phyloP scores from a whole-genome alignment of 2,888 invertebrate genomes.

The Arctia plantaginis region DNA sequence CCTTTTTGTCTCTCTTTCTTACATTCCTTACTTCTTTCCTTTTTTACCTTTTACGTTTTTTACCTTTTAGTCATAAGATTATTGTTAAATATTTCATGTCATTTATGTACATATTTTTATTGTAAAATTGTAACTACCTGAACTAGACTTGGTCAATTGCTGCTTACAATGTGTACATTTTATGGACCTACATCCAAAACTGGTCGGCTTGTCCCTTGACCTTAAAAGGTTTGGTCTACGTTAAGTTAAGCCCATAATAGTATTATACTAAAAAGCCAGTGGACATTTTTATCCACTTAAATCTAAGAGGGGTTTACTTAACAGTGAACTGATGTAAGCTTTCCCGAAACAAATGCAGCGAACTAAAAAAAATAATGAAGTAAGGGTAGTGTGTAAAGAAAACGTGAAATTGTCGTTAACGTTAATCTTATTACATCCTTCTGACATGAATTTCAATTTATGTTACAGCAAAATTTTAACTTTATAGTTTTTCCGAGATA shows the following conservation, averaged over 20 bases:
- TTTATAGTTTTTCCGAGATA: no score
- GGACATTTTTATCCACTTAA: constrained; percentile 17
- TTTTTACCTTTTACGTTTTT: no score
- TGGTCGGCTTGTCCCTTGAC: not conserved
- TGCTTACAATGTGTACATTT: not conserved
- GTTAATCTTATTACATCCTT: not conserved
- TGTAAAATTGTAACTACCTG: not conserved
- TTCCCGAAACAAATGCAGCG: constrained; percentile 11
- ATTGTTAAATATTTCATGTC: not conserved
- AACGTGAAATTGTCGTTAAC: not conserved
- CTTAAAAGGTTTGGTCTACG: constrained; percentile 3
- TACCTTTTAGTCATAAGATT: not conserved
- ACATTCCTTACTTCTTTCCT: not conserved
- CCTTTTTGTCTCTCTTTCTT: not conserved
- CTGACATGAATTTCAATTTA: not conserved
- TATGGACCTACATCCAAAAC: not conserved
- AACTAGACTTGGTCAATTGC: not conserved
- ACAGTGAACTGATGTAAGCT: constrained; percentile 19
- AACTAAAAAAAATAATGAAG: constrained; percentile 10
- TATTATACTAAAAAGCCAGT: constrained; percentile 16
- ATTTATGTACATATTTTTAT: not conserved
- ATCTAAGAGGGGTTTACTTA: constrained; percentile 21
- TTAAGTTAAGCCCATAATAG: constrained; percentile 10
- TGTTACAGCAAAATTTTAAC: no score
- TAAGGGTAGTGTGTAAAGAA: not conserved